Base-by-base conservation (phyloP, 2,797 vertebrate species). In the Crossoptilon crossoptilon region DNA sequence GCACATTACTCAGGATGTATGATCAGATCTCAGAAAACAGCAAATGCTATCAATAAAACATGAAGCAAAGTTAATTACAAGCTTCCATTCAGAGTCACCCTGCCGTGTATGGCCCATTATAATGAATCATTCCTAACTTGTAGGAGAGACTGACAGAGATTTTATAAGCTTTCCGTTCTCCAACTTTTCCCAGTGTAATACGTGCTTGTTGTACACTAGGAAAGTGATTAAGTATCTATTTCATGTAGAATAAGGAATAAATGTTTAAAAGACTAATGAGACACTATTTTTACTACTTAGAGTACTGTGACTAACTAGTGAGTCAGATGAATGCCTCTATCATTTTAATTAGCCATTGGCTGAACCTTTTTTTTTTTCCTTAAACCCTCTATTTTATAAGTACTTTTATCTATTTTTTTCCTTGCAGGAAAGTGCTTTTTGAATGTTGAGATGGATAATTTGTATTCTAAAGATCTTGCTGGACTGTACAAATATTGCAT, bases 201-300 rank as follows among this genome's bases (percentile, higher is more conserved):
- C 96, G 87, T 90, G 82, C 87, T 92, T 97, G 77, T 80, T 95
- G 70, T 97, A 97, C 75, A 96, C 80, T 90, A 93, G 91, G 94
- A 97, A 97, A 97, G 91, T 97, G 96, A 98, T 96, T 97, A 97
- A 97, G 92, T 97, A 97, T 96, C 91, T 97, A 84, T 97, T 97
- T 97, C 92, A 93, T 46, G 56, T 93, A 96, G 93, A 97, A 97
- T 91, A 95, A 96, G 92, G 87, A 97, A 97, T 96, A 97, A 93
- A 96, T 78, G 56, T 87, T 97, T 96, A 96, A 97, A 97, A 96
- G 95, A 96, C 96, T 98, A 97, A 97, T 97, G 94, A 98, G 96
- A 95, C 82, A 87, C 88, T 98, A 93, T 97, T 98, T 97, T 97
- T 97, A 96, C 92, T 91, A 51, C 94, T 80, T 94, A 90, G 29